A percentile compares a stretch with the other conserved stretches of the same genome.
These are phyloP conservation scores for Cherax destructor DNA, from an alignment of 1,140 invertebrate genomes.

Conservation along the genomic window DNA sequence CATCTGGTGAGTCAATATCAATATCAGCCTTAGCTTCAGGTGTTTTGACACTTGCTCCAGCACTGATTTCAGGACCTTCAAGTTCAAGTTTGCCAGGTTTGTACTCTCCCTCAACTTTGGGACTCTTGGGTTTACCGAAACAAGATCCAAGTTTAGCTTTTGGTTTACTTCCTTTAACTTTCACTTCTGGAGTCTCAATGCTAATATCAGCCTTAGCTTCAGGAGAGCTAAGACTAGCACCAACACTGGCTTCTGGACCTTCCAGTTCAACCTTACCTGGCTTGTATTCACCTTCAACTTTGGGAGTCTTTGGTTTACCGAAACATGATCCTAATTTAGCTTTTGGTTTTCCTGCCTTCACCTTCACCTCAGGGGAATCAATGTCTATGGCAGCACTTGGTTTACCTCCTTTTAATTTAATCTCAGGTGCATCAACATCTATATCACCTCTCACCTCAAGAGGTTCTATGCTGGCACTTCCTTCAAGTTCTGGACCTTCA, in stretches of 20 bases:
- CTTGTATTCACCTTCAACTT: constrained; percentile 49
- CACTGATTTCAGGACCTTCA: neutral
- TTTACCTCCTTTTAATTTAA: constrained; percentile 10
- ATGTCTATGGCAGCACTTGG: neutral
- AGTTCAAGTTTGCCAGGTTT: constrained; percentile 47
- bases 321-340: constrained; percentile 57
- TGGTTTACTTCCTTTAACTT: constrained; percentile 33
- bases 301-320: constrained; percentile 53
- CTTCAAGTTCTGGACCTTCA: neutral
- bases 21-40: constrained; percentile 25
- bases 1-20: constrained; percentile 33
- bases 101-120: constrained; percentile 46
- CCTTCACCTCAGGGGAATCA: constrained; percentile 31
- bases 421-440: constrained; percentile 8
- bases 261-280: constrained; percentile 18
- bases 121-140: constrained; percentile 51
- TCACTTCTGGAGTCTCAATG: constrained; percentile 26
- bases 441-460: constrained; percentile 21
- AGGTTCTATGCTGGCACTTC: constrained; percentile 3
- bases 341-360: constrained; percentile 43
- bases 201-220: constrained; percentile 21
- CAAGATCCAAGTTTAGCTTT: constrained; percentile 58
- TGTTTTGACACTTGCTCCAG: constrained; percentile 14
- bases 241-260: constrained; percentile 23
- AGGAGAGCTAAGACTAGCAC: neutral